phyloP scores from a whole-genome alignment of 1,140 invertebrate species.

The Pogonognathellus flavescens region DNA sequence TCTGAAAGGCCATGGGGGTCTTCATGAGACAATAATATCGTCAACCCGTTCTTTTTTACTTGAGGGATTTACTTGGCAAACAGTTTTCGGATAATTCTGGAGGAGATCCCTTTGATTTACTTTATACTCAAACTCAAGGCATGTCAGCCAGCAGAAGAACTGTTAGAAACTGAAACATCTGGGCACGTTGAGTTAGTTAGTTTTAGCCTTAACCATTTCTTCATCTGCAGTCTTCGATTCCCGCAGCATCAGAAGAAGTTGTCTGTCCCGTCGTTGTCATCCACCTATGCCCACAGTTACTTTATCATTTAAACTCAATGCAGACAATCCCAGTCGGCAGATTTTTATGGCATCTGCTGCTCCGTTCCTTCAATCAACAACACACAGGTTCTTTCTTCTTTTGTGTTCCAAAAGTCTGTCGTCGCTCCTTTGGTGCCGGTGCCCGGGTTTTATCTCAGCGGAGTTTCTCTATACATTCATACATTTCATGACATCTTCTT shows the following conservation, averaged over 20 bases:
- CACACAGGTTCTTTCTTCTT: conserved; percentile 1
- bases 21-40: conserved; percentile 40
- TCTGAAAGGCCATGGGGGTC: conserved; percentile 68
- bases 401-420: background rate
- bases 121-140: too few species aligned
- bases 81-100: background rate
- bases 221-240: too few species aligned
- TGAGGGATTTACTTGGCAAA: conserved; percentile 26
- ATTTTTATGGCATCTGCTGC: conserved; percentile 24
- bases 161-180: background rate
- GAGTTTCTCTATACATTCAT: background rate
- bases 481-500: too few species aligned
- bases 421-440: too few species aligned
- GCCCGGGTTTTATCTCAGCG: background rate
- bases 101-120: background rate
- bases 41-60: conserved; percentile 56
- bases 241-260: background rate
- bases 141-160: background rate
- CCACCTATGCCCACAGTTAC: background rate
- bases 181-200: background rate
- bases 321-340: background rate
- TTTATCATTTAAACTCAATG: background rate
- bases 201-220: too few species aligned
- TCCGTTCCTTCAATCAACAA: conserved; percentile 45
- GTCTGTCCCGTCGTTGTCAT: background rate